Conservation (phyloP, 2,888 invertebrate species). For the Glyphotaelius pellucidus region DNA sequence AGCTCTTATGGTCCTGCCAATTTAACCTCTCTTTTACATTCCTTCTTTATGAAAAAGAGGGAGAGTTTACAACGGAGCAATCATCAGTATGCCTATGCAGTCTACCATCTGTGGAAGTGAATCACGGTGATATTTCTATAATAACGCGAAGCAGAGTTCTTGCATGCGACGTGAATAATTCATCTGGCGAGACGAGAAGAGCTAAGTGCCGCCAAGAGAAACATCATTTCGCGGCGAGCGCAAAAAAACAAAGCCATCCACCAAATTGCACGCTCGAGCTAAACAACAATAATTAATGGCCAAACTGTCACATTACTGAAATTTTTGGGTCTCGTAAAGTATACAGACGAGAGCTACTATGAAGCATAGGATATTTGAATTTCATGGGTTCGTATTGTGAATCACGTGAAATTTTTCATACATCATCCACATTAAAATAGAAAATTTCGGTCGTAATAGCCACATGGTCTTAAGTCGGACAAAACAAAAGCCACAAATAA, state of each 20-base stretch:
- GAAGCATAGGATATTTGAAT: background rate
- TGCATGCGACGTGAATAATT: conserved; percentile 6
- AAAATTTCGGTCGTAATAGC: background rate
- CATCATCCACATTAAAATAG: background rate
- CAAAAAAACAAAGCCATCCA: background rate
- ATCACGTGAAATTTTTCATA: background rate
- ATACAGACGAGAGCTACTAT: background rate
- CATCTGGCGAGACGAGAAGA: background rate
- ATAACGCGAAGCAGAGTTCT: background rate
- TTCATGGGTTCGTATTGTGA: background rate
- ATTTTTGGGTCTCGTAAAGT: background rate
- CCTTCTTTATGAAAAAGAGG: background rate
- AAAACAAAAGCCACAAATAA: background rate
- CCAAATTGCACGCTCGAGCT: background rate
- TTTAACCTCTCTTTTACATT: background rate
- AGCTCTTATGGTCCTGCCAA: background rate
- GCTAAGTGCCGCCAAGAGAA: background rate
- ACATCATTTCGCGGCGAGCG: background rate
- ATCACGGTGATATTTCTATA: conserved; percentile 3
- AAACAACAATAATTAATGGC: background rate
- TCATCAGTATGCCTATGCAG: background rate
- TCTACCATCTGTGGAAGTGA: conserved; percentile 9
- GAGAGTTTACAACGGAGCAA: background rate
- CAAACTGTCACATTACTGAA: background rate
- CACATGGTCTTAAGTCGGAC: background rate